Percentiles rank a stretch among this genome's conserved stretches.
phyloP scores from a whole-genome alignment of 2,113 vertebrate species.

The Actenoides lindsayi region DNA sequence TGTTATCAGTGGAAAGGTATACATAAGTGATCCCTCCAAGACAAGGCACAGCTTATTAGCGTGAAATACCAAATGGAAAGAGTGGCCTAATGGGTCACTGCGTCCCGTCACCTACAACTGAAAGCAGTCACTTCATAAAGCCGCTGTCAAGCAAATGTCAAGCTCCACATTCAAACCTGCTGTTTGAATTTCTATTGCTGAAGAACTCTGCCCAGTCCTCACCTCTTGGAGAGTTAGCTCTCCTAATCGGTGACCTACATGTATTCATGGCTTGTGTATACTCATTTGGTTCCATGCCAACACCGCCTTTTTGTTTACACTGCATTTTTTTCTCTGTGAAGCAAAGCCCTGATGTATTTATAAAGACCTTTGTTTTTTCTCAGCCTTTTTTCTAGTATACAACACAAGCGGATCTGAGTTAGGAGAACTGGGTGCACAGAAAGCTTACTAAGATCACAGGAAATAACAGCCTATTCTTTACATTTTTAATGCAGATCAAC shows the following conservation, averaged over 20 bases:
- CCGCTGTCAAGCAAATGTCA: neutral
- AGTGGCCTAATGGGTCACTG: neutral
- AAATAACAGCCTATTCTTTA: neutral
- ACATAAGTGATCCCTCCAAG: neutral
- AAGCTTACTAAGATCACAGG: neutral
- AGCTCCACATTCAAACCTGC: neutral
- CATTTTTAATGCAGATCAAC: neutral
- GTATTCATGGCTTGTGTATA: neutral
- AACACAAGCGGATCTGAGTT: neutral
- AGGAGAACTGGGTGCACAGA: neutral
- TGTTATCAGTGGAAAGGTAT: neutral
- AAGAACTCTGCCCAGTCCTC: neutral
- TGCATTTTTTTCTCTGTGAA: neutral
- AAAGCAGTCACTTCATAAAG: neutral
- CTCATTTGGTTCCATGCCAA: neutral
- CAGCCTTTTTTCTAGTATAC: neutral
- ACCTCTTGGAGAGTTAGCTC: neutral
- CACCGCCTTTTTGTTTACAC: neutral
- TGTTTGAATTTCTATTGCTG: fast-evolving
- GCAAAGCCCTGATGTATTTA: neutral
- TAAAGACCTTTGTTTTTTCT: slow-evolving; percentile 8
- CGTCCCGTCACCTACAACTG: neutral
- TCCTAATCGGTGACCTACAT: neutral
- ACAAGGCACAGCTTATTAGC: neutral
- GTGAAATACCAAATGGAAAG: neutral